phyloP scores from a whole-genome alignment of 2,888 invertebrate species.

The Liodrosophila aerea region DNA sequence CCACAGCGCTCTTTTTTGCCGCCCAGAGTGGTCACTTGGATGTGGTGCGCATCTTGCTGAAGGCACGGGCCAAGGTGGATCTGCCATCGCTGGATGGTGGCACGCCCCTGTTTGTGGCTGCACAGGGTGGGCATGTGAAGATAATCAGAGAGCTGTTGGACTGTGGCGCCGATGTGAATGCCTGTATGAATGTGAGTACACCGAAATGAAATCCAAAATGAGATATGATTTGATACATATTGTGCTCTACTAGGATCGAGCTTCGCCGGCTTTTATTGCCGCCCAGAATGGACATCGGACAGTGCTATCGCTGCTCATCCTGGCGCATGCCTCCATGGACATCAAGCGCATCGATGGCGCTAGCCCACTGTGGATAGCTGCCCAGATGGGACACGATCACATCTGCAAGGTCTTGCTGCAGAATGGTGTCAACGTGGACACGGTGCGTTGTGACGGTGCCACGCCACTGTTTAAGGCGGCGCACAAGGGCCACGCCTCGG shows the following conservation, averaged over 20 bases:
- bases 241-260: slow-evolving; percentile 91
- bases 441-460: slow-evolving; percentile 93
- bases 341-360: slow-evolving; percentile 91
- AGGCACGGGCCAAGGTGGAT: slow-evolving; percentile 90
- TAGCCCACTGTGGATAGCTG: slow-evolving; percentile 96
- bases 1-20: slow-evolving; percentile 96
- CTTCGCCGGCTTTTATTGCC: slow-evolving; percentile 95
- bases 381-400: slow-evolving; percentile 96
- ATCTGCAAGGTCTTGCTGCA: slow-evolving; percentile 90
- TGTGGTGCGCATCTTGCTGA: slow-evolving; percentile 89
- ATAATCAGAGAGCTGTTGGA: slow-evolving; percentile 92
- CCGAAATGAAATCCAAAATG: too few species aligned
- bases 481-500: slow-evolving; percentile 95
- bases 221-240: too few species aligned
- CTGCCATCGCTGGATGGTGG: slow-evolving; percentile 95
- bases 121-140: slow-evolving; percentile 94
- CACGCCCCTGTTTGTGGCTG: slow-evolving; percentile 94
- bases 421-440: slow-evolving; percentile 91
- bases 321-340: slow-evolving; percentile 89
- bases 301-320: slow-evolving; percentile 88
- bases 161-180: slow-evolving; percentile 91
- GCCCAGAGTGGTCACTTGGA: slow-evolving; percentile 95
- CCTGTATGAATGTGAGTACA: slow-evolving; percentile 89
- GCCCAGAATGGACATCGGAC: slow-evolving; percentile 96
- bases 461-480: slow-evolving; percentile 97